Evolutionary conservation across 2,797 vertebrate species (phyloP), one percentile per base, ranked within the genome.

Genomic region (Rhinoraja longicauda): DNA sequence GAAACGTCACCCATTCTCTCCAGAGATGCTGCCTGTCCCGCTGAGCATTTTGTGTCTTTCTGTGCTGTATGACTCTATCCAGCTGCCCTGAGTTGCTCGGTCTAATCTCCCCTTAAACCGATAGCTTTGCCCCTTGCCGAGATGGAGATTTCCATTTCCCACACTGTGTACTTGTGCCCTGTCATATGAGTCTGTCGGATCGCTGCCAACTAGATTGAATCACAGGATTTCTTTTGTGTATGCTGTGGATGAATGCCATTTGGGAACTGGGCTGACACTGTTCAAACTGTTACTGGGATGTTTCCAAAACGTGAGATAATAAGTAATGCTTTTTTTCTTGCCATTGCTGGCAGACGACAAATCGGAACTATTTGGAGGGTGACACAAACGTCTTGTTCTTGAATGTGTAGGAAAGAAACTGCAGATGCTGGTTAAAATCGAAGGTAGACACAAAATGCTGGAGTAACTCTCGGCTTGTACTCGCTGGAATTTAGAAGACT

Each of bases 101-200:
- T 53, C 45, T 24, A 84, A 53, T 24, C 53, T 59, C 53, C 29
- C 26, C 7, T n/a, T 39, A 64, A 67, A 67, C 88, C n/a, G n/a
- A 67, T 8, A 7, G 2, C 0, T 15, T n/a, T 24, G 29, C n/a
- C 59, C 88, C 62, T 88, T 88, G 84, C 29, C 29, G 32, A 64
- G 84, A 64, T 32, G 84, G 59, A 88, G 57, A 32, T 88, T 88
- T 88, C 84, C 32, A 9, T 45, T 72, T 72, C 67, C 90, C 90
- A 73, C 90, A 91, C 90, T 73, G 9, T 45, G 26, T 73, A 72
- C 70, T 91, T 72, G 0, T 15, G 70, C 36, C 39, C 90, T 13
- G 7, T 88, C 36, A 92, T 92, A 92, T 73, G 26, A n/a, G 26
- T 13, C 75, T 92, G 90, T 24, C 92, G 90, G 45, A 75, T 75